Conservation (phyloP, 2,113 vertebrate species). For the Phainopepla nitens region DNA sequence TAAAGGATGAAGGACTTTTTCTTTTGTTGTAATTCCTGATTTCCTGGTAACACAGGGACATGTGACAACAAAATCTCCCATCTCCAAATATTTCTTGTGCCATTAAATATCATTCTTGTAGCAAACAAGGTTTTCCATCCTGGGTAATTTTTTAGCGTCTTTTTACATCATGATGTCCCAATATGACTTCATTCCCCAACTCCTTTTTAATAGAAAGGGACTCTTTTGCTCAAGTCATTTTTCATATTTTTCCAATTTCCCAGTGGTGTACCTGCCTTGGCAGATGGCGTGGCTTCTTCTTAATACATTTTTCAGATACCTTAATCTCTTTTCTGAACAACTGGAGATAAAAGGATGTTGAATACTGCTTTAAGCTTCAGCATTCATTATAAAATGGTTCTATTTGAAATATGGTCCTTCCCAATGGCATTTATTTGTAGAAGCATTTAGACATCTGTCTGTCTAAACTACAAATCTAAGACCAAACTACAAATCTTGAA, state of each 20-base stretch:
- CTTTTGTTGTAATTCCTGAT: not conserved
- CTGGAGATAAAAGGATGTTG: not conserved
- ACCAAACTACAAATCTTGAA: not conserved
- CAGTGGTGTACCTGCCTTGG: not conserved
- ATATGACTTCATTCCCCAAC: not conserved
- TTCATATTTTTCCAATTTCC: not conserved
- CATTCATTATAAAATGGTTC: not conserved
- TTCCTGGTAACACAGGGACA: not conserved
- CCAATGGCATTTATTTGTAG: not conserved
- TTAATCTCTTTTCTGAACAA: conserved; percentile 3
- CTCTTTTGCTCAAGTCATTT: not conserved
- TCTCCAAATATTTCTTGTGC: not conserved
- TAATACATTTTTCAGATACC: not conserved
- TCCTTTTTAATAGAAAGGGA: not conserved
- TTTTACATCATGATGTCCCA: not conserved
- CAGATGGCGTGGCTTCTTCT: not conserved
- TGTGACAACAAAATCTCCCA: not conserved
- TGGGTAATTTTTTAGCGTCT: not conserved
- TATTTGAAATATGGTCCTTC: not conserved
- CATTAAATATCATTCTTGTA: not conserved
- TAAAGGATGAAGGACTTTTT: not conserved
- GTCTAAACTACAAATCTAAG: not conserved
- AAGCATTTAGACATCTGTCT: not conserved
- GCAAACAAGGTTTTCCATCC: not conserved
- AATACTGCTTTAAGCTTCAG: not conserved